A percentile compares a stretch with the other conserved stretches of the same genome.
These are phyloP conservation scores for Dinomys branickii DNA, from an alignment of 2,113 vertebrate species.

Conservation along the genomic window DNA sequence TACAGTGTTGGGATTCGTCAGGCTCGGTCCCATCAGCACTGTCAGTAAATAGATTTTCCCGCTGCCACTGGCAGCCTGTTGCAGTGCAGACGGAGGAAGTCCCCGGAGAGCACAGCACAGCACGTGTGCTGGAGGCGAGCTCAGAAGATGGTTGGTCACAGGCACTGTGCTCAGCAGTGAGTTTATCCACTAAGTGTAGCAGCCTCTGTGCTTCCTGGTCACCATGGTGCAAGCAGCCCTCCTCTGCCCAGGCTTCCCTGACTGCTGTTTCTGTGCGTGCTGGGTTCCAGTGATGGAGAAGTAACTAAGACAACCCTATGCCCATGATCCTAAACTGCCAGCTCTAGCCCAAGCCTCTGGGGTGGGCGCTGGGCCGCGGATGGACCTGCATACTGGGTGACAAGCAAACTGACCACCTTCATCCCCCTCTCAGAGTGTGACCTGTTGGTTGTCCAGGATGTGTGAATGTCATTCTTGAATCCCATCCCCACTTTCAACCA, in stretches of 20 bases:
- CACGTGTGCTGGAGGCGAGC: not conserved
- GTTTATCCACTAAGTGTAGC: fast-evolving
- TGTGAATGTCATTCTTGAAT: not conserved
- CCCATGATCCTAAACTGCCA: not conserved
- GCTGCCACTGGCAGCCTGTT: fast-evolving
- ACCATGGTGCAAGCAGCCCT: not conserved
- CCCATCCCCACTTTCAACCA: not conserved
- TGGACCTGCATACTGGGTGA: too few species aligned
- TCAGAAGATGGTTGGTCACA: not conserved
- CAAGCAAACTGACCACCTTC: not conserved
- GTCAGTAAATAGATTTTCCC: not conserved
- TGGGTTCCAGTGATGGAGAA: not conserved
- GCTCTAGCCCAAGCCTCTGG: not conserved
- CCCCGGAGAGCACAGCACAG: not conserved
- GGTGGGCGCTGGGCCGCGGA: fast-evolving
- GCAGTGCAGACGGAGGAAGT: not conserved
- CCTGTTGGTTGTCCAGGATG: too few species aligned
- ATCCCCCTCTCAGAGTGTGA: not conserved
- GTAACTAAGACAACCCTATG: not conserved
- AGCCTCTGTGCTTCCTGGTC: not conserved
- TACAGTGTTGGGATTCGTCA: not conserved
- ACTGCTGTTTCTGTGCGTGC: not conserved
- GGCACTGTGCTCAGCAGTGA: not conserved
- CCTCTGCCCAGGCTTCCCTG: not conserved
- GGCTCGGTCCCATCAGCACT: not conserved